Percentiles rank a stretch among this genome's conserved stretches.
These are phyloP conservation scores for Linepithema humile DNA, from an alignment of 1,140 invertebrate species.

Conservation along the genomic window DNA sequence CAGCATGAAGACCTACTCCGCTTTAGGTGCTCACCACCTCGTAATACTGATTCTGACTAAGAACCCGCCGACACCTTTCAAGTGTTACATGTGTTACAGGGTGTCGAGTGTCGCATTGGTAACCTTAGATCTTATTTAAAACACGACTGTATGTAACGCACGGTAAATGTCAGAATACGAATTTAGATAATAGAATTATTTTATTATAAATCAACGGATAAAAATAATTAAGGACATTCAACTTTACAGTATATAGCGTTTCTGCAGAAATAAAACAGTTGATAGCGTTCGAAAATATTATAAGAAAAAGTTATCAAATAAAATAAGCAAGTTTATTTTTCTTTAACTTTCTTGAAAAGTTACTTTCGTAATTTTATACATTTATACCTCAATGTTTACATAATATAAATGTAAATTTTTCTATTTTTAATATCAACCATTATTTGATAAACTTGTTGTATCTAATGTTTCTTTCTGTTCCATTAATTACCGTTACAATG, in stretches of 20 bases:
- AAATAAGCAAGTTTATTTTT: too few species aligned
- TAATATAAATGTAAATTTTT: not conserved
- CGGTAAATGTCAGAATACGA: not conserved
- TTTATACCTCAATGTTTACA: too few species aligned
- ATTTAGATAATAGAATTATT: not conserved
- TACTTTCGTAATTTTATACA: too few species aligned
- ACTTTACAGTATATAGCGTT: not conserved
- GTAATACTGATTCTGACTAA: slow-evolving; percentile 63
- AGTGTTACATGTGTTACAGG: slow-evolving; percentile 76
- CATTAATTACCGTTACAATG: not conserved
- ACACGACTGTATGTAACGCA: not conserved
- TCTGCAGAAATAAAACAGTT: not conserved
- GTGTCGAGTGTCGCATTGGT: slow-evolving; percentile 75
- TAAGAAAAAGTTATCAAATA: too few species aligned
- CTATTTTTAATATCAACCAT: not conserved
- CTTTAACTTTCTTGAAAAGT: too few species aligned
- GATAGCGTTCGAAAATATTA: too few species aligned
- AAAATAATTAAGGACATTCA: not conserved
- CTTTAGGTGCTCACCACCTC: slow-evolving; percentile 49
- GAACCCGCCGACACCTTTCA: slow-evolving; percentile 77
- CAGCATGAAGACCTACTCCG: slow-evolving; percentile 67
- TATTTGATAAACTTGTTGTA: not conserved
- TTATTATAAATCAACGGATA: not conserved
- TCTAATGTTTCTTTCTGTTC: slow-evolving; percentile 9
- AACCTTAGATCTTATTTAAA: slow-evolving; percentile 70